Conservation (phyloP, 2,113 vertebrate genomes). For the Chionis minor region DNA sequence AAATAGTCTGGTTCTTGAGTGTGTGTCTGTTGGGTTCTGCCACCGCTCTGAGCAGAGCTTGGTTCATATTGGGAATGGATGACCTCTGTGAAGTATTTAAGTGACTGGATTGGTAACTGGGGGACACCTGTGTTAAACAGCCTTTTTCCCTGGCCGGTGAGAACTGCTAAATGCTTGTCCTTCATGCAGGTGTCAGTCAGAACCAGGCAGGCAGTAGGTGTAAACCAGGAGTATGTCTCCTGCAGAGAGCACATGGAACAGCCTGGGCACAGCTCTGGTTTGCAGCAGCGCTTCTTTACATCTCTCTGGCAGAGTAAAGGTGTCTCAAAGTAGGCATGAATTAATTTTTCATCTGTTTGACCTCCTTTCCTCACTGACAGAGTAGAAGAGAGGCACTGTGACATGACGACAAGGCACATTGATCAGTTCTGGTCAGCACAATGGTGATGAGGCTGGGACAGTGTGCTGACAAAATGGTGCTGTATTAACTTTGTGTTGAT, state of each 20-base stretch:
- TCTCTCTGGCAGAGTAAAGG: neutral
- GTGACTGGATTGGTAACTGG: neutral
- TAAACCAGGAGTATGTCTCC: neutral
- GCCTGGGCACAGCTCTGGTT: neutral
- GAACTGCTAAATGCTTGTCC: neutral
- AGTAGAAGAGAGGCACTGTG: neutral
- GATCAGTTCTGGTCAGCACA: neutral
- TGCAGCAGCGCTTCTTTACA: neutral
- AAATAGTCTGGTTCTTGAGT: neutral
- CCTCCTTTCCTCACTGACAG: neutral
- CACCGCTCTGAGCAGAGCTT: neutral
- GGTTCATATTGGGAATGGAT: accelerated
- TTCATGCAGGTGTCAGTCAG: neutral
- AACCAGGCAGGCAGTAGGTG: neutral
- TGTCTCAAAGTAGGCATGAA: neutral
- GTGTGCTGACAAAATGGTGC: neutral
- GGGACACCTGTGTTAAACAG: neutral
- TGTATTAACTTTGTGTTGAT: neutral
- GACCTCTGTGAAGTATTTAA: neutral
- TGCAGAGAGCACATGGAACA: neutral
- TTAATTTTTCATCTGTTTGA: neutral
- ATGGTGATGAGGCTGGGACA: neutral
- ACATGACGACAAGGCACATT: neutral
- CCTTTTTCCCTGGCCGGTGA: neutral
- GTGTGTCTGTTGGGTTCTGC: neutral